These are phyloP conservation scores for Chydorus sphaericus DNA, from an alignment of 2,888 invertebrate genomes.

Conservation along the genomic window DNA sequence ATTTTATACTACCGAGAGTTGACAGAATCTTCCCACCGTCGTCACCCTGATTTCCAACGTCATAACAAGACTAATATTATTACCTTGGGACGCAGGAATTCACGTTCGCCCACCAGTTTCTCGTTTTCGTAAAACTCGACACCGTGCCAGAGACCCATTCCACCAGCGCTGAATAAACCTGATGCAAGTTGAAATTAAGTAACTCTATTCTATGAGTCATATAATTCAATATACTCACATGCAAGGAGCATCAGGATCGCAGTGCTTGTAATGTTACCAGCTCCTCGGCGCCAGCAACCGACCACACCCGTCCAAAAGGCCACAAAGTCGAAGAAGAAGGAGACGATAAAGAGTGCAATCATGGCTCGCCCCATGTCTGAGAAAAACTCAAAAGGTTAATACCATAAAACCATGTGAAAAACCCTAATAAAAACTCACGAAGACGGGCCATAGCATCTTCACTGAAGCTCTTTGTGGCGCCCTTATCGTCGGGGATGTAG, in stretches of 20 bases:
- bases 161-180: slow-evolving; percentile 80
- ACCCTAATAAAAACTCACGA: slow-evolving; percentile 40
- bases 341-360: slow-evolving; percentile 82
- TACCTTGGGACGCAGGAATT: slow-evolving; percentile 9
- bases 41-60: no score
- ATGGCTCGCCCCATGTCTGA: slow-evolving; percentile 78
- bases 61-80: neutral
- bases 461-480: slow-evolving; percentile 59
- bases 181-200: neutral
- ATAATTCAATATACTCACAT: slow-evolving; percentile 52
- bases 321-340: slow-evolving; percentile 77
- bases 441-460: slow-evolving; percentile 72
- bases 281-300: slow-evolving; percentile 91
- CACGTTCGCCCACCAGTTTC: slow-evolving; percentile 65
- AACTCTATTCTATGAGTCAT: no score
- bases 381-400: no score
- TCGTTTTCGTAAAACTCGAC: slow-evolving; percentile 92
- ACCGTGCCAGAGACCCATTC: slow-evolving; percentile 91
- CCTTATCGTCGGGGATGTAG: slow-evolving; percentile 77
- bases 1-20: no score
- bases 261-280: slow-evolving; percentile 83
- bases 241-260: slow-evolving; percentile 77
- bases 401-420: neutral
- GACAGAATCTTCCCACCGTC: no score
- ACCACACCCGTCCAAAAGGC: slow-evolving; percentile 92